These are phyloP conservation scores for Mus minutoides DNA, from an alignment of 2,797 vertebrate genomes.

Conservation along the genomic window DNA sequence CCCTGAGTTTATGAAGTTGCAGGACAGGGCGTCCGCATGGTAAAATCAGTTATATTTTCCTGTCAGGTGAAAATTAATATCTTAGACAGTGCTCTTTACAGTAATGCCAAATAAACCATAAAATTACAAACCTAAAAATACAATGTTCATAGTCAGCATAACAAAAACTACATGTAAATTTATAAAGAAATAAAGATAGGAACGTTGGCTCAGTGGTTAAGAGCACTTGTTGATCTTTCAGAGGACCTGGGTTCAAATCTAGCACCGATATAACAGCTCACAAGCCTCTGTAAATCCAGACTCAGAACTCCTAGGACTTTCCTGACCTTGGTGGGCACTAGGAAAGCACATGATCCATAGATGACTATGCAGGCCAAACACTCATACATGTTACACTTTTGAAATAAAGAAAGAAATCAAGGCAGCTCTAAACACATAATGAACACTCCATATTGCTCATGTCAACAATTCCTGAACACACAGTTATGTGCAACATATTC, in stretches of 20 bases:
- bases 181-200: not conserved
- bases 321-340: no score
- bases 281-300: not conserved
- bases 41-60: no score
- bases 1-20: not conserved
- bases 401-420: not conserved
- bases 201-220: not conserved
- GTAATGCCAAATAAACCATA: not conserved
- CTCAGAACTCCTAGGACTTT: no score
- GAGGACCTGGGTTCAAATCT: not conserved
- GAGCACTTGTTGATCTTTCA: not conserved
- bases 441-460: not conserved
- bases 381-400: not conserved
- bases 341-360: not conserved
- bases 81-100: not conserved
- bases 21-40: not conserved
- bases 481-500: not conserved
- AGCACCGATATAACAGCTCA: not conserved
- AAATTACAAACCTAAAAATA: not conserved
- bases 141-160: not conserved
- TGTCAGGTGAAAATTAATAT: not conserved
- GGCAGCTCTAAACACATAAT: not conserved
- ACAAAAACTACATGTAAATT: not conserved
- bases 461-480: not conserved
- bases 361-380: no score